These are phyloP conservation scores for Podarcis lilfordi DNA, from an alignment of 2,797 vertebrate genomes.

Conservation along the genomic window DNA sequence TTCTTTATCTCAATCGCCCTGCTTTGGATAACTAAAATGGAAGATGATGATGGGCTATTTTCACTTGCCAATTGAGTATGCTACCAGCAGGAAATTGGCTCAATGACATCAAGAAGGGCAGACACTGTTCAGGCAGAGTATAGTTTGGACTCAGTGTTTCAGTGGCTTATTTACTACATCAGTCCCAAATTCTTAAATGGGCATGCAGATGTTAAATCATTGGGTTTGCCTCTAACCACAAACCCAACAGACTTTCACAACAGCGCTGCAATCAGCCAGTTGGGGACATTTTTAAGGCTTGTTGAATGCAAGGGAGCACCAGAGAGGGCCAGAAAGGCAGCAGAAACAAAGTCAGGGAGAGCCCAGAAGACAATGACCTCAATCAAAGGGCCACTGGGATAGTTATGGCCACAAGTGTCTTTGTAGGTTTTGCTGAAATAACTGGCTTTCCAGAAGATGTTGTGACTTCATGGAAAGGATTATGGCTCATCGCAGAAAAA, in stretches of 20 bases:
- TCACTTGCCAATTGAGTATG: not conserved
- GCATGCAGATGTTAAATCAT: slow-evolving; percentile 7
- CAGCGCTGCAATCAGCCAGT: not conserved
- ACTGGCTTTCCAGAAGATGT: not conserved
- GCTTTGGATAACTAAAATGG: not conserved
- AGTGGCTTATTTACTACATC: not conserved
- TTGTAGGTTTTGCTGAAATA: not conserved
- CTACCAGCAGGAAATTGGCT: not conserved
- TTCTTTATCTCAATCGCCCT: not conserved
- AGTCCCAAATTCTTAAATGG: not conserved
- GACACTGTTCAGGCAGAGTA: not conserved
- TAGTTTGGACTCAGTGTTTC: not conserved
- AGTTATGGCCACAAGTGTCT: not conserved
- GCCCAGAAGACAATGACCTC: not conserved
- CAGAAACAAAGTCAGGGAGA: not conserved
- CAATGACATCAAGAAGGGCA: not conserved
- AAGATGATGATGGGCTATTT: not conserved
- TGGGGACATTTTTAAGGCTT: not conserved
- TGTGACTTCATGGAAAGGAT: not conserved
- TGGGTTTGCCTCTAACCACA: slow-evolving; percentile 11
- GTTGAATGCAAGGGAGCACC: not conserved
- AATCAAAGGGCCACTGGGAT: not conserved
- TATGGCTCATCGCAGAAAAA: not conserved
- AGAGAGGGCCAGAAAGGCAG: not conserved
- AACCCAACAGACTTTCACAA: slow-evolving; percentile 8